Base-by-base conservation (phyloP, 2,888 invertebrate genomes). In the Drosophila histrio region DNA sequence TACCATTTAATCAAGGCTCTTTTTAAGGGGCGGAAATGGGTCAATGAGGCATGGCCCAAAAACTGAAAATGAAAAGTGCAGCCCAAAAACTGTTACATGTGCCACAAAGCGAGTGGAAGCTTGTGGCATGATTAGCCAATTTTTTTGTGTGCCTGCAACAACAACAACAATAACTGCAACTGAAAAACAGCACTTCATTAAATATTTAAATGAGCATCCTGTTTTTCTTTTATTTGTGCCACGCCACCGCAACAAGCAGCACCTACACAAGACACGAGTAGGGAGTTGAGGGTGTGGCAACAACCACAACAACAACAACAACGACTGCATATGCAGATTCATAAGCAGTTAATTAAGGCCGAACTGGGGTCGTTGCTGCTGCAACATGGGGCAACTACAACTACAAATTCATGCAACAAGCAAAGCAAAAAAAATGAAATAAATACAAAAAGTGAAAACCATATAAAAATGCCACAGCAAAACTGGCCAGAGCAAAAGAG, bases 141-240 rank as follows among this genome's bases (percentile, higher is more conserved):
- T 39, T 30, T 41, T 21, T 21, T 46, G 19, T 8, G 53, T 50
- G 5, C 13, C 19, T 38, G 46, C 5, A 24, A 22, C 43, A 54
- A 19, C 26, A 69, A 49, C 69, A 64, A 70, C 76, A 56, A 57
- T 61, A 65, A 41, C 38, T 13, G 17, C 72, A 57, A 61, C 71
- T 59, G 79, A 75, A 78, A 82, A 83, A 84, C 86, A 78, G 73
- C 89, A 89, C 84, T 84, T 84, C 84, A 84, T 84, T 84, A 85
- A 89, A 89, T 85, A 85, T 85, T 85, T 85, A 85, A 85, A 85
- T 85, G 85, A 85, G 89, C 89, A 85, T 85, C 89, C 85, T 89
- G 85, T 79, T 44, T 38, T 41, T n/a, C 32, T 22, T 22, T 39
- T 57, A 28, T 58, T 57, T 49, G 36, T 72, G 61, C 60, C 50